phyloP scores from a whole-genome alignment of 2,888 invertebrate genomes.

The Papilio elwesi region DNA sequence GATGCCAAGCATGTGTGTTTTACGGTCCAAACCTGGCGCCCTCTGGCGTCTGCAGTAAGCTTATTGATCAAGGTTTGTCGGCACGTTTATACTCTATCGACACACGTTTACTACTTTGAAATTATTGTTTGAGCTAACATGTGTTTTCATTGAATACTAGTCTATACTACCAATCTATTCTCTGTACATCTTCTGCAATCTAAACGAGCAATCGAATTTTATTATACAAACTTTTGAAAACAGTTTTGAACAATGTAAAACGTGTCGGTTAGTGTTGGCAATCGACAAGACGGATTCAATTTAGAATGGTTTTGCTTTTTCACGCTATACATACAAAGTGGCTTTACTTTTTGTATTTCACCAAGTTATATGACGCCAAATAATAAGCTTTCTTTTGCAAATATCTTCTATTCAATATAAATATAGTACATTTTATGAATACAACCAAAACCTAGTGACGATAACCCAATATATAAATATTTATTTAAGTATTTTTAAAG shows the following conservation, averaged over 20 bases:
- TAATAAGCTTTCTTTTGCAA: neutral
- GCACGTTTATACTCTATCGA: slow-evolving; percentile 18
- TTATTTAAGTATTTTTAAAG: too few species aligned
- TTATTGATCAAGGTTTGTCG: slow-evolving; percentile 32
- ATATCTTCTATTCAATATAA: neutral
- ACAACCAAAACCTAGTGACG: neutral
- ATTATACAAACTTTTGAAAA: neutral
- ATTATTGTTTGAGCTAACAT: slow-evolving; percentile 28
- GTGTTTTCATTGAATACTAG: slow-evolving; percentile 9
- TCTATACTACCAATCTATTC: neutral
- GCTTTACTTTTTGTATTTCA: neutral
- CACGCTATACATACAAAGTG: slow-evolving; percentile 12
- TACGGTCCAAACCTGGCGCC: slow-evolving; percentile 44
- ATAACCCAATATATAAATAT: too few species aligned
- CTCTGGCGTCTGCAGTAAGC: slow-evolving; percentile 41
- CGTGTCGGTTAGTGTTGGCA: neutral
- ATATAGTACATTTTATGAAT: neutral
- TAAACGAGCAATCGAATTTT: slow-evolving; percentile 2
- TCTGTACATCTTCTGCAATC: neutral
- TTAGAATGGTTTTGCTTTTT: slow-evolving; percentile 9
- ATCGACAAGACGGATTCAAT: neutral
- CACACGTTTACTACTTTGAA: slow-evolving; percentile 24
- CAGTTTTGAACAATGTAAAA: neutral
- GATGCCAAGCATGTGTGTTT: slow-evolving; percentile 58
- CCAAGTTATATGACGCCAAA: neutral